Percentiles rank a stretch among this genome's conserved stretches.
Evolutionary conservation across 2,113 vertebrate species (phyloP).

Genomic region (Ceuthmochares aereus): DNA sequence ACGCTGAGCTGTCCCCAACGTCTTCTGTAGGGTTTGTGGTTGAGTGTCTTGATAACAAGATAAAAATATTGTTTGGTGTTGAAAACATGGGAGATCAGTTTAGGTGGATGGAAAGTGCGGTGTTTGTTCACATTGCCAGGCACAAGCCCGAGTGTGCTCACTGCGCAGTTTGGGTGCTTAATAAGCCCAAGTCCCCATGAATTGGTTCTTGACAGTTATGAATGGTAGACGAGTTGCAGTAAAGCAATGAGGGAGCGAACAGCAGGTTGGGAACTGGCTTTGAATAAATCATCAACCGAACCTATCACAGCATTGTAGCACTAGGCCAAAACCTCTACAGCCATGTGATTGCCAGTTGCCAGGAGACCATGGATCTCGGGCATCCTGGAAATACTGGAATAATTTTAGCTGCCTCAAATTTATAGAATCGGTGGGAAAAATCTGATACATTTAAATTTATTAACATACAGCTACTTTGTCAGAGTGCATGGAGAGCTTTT

Average conservation of each 20-base stretch:
- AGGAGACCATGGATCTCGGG: constrained; percentile 67
- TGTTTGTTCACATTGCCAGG: constrained; percentile 40
- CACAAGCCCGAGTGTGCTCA: constrained; percentile 39
- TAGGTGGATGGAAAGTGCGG: background rate
- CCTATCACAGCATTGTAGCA: constrained; percentile 57
- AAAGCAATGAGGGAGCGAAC: constrained; percentile 80
- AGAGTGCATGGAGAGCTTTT: constrained; percentile 51
- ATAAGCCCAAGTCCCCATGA: constrained; percentile 80
- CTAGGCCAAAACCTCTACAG: constrained; percentile 67
- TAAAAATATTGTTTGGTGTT: constrained; percentile 34
- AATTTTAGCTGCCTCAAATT: constrained; percentile 70
- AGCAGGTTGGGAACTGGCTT: constrained; percentile 76
- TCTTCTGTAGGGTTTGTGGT: constrained; percentile 2
- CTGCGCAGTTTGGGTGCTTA: constrained; percentile 71
- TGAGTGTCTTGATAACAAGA: constrained; percentile 55
- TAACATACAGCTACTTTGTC: constrained; percentile 60
- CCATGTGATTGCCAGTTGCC: constrained; percentile 79
- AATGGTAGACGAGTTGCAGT: constrained; percentile 82
- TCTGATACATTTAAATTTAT: constrained; percentile 61
- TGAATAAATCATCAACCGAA: constrained; percentile 85
- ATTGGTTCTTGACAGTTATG: constrained; percentile 86
- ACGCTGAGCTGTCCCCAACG: background rate
- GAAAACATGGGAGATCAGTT: constrained; percentile 24
- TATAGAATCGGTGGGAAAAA: constrained; percentile 69
- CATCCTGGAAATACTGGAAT: constrained; percentile 74